A percentile compares a stretch with the other conserved stretches of the same genome.
These are phyloP conservation scores for Tribolium freemani DNA, from an alignment of 2,888 invertebrate species.

Conservation along the genomic window DNA sequence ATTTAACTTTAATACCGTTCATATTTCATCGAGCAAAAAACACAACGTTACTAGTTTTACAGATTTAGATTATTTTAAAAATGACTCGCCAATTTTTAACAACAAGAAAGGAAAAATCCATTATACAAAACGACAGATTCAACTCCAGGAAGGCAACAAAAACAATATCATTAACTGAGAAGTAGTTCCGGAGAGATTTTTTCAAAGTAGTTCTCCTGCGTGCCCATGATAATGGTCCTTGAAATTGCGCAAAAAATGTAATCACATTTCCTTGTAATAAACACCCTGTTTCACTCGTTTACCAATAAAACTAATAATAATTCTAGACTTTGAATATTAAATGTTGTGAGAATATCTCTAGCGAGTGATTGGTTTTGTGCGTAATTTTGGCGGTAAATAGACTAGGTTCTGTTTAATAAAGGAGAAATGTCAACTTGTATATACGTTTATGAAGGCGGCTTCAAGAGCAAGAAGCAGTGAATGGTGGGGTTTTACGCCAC, in stretches of 20 bases:
- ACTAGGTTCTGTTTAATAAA: not conserved
- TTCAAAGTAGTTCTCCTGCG: slow-evolving; percentile 24
- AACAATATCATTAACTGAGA: slow-evolving; percentile 43
- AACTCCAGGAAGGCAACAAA: slow-evolving; percentile 17
- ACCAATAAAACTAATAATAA: not conserved
- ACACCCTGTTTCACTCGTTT: not conserved
- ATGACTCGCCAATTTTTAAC: slow-evolving; percentile 15
- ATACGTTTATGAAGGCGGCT: slow-evolving; percentile 1
- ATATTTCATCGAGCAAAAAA: slow-evolving; percentile 10
- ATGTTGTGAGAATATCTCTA: not conserved
- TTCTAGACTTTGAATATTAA: not conserved
- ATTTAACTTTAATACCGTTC: slow-evolving; percentile 23
- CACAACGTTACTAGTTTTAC: slow-evolving; percentile 7
- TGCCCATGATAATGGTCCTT: slow-evolving; percentile 16
- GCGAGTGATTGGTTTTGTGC: not conserved
- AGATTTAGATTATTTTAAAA: not conserved
- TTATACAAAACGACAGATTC: slow-evolving; percentile 1
- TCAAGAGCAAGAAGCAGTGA: slow-evolving; percentile 21
- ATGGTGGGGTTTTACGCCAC: slow-evolving; percentile 36
- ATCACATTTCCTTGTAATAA: slow-evolving; percentile 8
- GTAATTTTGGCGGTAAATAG: not conserved
- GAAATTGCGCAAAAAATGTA: slow-evolving; percentile 11
- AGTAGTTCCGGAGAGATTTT: slow-evolving; percentile 35
- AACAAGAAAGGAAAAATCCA: slow-evolving; percentile 1
- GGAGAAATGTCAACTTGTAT: slow-evolving; percentile 3